Base-by-base conservation (phyloP, 2,797 vertebrate genomes). In the Enteromius viviparus region DNA sequence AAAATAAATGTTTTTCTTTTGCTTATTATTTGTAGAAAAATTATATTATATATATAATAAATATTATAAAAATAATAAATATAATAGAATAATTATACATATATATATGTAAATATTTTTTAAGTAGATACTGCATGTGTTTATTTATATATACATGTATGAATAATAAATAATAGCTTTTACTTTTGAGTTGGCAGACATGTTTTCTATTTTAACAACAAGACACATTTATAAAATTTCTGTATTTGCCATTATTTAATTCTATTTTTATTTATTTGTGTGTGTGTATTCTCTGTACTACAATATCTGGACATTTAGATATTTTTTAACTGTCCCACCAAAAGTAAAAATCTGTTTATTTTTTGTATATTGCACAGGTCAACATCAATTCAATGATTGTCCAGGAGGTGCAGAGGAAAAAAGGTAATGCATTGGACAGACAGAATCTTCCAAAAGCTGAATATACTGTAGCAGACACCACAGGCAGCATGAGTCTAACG, bases 341-440 rank as follows among this genome's bases (percentile, higher is more conserved):
- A 19, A 53, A 49, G 17, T 32, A 32, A 32, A 3, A 49, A 34
- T 70, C n/a, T 71, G 15, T 15, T 34, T 23, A 12, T 71, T 72
- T 60, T 40, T 4, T 81, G 40, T 21, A 34, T 60, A 34, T 60
- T 62, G 7, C 68, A 72, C 58, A 81, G 80, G 42, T 74, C 5
- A 65, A 5, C 55, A 74, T 81, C n/a, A 65, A 74, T 74, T 70
- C 9, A 19, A 81, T 74, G 21, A 81, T 81, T 60, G 51, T 74
- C 14, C 58, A 74, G 42, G 80, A 81, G 21, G 21, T 64, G 32
- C 0, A 1, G 14, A 81, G 62, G 21, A 55, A 69, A 17, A 23
- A 49, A 42, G 7, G 10, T 21, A 21, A 64, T 51, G 10, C 37
- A 14, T 7, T 29, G 29, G 55, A 72, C 12, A 11, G 79, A 34